Evolutionary conservation across 2,113 vertebrate species (phyloP).

Genomic region (Cettia cetti): DNA sequence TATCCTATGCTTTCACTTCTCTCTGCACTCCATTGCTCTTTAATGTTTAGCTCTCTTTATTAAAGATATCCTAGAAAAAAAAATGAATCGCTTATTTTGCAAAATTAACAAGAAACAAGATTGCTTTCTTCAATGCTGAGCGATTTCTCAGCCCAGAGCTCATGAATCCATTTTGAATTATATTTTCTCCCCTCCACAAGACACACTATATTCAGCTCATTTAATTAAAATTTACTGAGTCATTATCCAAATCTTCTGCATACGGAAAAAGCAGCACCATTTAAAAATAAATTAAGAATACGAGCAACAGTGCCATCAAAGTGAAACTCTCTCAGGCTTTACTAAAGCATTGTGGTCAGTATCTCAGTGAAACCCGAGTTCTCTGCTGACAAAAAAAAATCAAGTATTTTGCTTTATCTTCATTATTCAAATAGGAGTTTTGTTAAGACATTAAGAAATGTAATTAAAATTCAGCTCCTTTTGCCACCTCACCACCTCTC

Average conservation of each 20-base stretch:
- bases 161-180: constrained; percentile 1
- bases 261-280: background rate
- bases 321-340: constrained; percentile 13
- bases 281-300: constrained; percentile 51
- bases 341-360: background rate
- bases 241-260: constrained; percentile 42
- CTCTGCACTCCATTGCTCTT: background rate
- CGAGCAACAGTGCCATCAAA: background rate
- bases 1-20: background rate
- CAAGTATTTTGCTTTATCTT: background rate
- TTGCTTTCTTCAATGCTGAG: background rate
- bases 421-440: background rate
- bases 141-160: background rate
- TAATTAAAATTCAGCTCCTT: background rate
- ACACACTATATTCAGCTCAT: constrained; percentile 30
- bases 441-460: background rate
- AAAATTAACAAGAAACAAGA: constrained; percentile 10
- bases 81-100: background rate
- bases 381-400: background rate
- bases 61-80: background rate
- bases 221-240: constrained; percentile 69
- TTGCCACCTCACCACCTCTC: background rate
- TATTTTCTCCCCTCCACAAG: background rate
- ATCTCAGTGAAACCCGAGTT: background rate
- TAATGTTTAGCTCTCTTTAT: background rate